Evolutionary conservation across 2,888 invertebrate genomes (phyloP).

Genomic region (Acrocera orbiculus): DNA sequence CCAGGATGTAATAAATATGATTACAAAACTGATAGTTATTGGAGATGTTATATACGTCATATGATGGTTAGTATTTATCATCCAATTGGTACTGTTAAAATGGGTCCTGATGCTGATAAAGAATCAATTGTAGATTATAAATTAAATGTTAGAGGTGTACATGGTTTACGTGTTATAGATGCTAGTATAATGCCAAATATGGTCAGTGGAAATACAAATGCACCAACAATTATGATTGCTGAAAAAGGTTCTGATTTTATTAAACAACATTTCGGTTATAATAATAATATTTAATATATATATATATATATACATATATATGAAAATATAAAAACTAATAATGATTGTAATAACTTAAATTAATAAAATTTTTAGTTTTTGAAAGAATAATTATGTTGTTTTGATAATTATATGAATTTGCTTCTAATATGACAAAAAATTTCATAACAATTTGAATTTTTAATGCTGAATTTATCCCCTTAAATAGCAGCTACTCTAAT

Average conservation of each 20-base stretch:
- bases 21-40: constrained; percentile 32
- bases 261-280: too few species aligned
- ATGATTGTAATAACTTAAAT: too few species aligned
- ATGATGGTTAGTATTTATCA: constrained; percentile 43
- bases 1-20: constrained; percentile 10
- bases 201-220: constrained; percentile 52
- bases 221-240: constrained; percentile 60
- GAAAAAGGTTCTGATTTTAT: constrained; percentile 62
- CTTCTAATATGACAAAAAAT: too few species aligned
- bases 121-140: constrained; percentile 35
- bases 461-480: too few species aligned
- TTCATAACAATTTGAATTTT: too few species aligned
- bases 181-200: constrained; percentile 69
- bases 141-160: constrained; percentile 38
- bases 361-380: too few species aligned
- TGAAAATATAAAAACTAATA: too few species aligned
- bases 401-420: too few species aligned
- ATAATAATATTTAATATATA: too few species aligned
- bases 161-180: constrained; percentile 59
- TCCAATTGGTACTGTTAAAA: constrained; percentile 50
- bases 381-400: too few species aligned
- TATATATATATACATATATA: too few species aligned
- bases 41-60: constrained; percentile 39
- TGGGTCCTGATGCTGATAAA: constrained; percentile 36
- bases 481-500: too few species aligned